Conservation (phyloP, 2,113 vertebrate genomes). For the Dipodomys ordii region DNA sequence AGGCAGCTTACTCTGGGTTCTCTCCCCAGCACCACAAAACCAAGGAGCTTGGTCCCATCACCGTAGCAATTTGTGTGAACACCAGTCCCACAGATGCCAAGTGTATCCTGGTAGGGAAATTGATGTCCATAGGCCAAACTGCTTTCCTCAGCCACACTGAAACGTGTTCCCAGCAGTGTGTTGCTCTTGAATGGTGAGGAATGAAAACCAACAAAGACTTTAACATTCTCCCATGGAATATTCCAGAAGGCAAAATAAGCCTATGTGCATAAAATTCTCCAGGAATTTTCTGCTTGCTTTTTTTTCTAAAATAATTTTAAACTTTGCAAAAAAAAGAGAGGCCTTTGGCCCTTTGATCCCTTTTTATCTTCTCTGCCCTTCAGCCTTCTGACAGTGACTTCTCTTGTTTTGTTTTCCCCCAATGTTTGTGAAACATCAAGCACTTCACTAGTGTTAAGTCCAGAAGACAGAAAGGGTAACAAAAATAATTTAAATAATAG, state of each 20-base stretch:
- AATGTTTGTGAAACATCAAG: neutral
- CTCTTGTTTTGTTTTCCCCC: neutral
- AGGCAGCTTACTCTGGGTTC: neutral
- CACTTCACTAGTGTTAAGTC: neutral
- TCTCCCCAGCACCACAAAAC: no score
- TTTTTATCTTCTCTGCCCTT: neutral
- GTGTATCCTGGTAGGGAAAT: neutral
- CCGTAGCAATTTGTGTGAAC: no score
- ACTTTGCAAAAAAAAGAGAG: neutral
- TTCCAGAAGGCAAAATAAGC: neutral
- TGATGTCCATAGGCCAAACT: neutral
- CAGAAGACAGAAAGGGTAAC: neutral
- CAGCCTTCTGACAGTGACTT: neutral
- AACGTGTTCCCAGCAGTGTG: neutral
- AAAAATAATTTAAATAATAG: neutral
- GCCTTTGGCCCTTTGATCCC: neutral
- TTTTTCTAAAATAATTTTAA: neutral
- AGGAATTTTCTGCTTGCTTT: neutral
- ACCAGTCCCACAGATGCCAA: neutral
- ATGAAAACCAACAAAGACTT: neutral
- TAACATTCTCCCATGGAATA: neutral
- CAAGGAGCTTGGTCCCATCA: neutral
- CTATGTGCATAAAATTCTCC: neutral
- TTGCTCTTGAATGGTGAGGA: neutral
- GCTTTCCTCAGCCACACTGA: neutral